Conservation (phyloP, 2,888 invertebrate species). For the Linhomoeus sp. region DNA sequence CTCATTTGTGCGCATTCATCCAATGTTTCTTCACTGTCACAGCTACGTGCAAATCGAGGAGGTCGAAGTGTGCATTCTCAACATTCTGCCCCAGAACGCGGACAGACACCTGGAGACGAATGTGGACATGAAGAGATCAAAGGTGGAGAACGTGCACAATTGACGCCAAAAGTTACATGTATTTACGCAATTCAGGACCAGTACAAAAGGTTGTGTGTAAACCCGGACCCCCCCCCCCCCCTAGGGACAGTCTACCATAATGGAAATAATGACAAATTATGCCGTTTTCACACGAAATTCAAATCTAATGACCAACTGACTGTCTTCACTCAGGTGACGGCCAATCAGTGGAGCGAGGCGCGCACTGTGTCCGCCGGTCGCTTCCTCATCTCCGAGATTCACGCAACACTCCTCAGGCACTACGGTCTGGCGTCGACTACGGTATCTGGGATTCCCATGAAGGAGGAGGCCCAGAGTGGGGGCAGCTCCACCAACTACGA, state of each 20-base stretch:
- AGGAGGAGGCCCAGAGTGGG: slow-evolving; percentile 43
- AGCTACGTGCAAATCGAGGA: background rate
- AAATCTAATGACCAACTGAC: too few relatives aligned
- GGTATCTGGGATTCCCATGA: slow-evolving; percentile 97
- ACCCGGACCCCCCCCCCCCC: too few relatives aligned
- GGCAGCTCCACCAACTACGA: slow-evolving; percentile 95
- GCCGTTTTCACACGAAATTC: too few relatives aligned
- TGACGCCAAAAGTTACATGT: background rate
- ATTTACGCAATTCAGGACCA: too few relatives aligned
- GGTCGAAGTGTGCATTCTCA: slow-evolving; percentile 1
- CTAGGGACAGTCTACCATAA: too few relatives aligned
- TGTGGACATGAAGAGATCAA: too few relatives aligned
- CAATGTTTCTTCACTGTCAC: too few relatives aligned
- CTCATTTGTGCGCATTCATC: too few relatives aligned
- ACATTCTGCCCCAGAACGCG: background rate
- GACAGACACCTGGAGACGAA: too few relatives aligned
- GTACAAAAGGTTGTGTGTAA: too few relatives aligned
- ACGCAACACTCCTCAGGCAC: slow-evolving; percentile 40
- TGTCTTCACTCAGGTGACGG: background rate
- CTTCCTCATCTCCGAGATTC: slow-evolving; percentile 6
- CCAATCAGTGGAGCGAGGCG: background rate
- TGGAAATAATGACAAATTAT: too few relatives aligned
- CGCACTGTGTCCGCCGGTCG: background rate
- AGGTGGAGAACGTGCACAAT: background rate
- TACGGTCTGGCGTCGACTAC: slow-evolving; percentile 83